Evolutionary conservation across 1,140 invertebrate species (phyloP), one percentile per base, ranked within the genome.

Genomic region (Saccostrea echinata): DNA sequence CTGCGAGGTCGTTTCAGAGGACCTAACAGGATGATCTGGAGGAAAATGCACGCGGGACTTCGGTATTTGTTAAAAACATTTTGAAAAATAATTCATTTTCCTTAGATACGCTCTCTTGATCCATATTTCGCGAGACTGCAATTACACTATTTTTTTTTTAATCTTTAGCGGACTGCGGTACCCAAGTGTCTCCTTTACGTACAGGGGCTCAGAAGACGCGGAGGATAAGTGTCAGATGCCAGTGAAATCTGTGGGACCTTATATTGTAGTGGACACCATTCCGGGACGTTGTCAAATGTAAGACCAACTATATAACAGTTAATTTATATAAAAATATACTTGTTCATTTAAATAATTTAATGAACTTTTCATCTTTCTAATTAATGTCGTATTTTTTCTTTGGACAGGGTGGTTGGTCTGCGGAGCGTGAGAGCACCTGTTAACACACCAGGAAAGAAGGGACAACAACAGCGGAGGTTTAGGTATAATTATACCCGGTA

Each of bases 221-320:
- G 68, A 76, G 13, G 68, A 76, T 16, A 76, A 13, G 12, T 76
- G 68, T 12, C 68, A 33, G 9, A 76, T 76, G 68, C 68, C 68
- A 11, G 27, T 27, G 13, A 76, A 76, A 76, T 30, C 68, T 6
- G 68, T 76, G 12, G 68, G 68, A 33, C 68, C 68, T 33, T 76
- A 76, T 30, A 76, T 76, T 30, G 68, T 76, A 16, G 68, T 76
- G 30, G 68, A 76, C 30, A 76, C 68, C 27, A 76, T 76, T 30
- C 68, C 27, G 11, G 68, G 68, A 11, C 68, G 68, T 16, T 76
- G 68, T 30, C 68, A 76, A 76, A 76, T 76, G 68, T 76, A 76
- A 30, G 68, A 12, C 27, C 27, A 43, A 43, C 43, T 43, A 8
- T 8, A 43, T 8, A 4, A 43, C 0, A 6, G 9, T 43, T 43